These are phyloP conservation scores for Lymantria monacha DNA, from an alignment of 2,888 invertebrate genomes.

Conservation along the genomic window DNA sequence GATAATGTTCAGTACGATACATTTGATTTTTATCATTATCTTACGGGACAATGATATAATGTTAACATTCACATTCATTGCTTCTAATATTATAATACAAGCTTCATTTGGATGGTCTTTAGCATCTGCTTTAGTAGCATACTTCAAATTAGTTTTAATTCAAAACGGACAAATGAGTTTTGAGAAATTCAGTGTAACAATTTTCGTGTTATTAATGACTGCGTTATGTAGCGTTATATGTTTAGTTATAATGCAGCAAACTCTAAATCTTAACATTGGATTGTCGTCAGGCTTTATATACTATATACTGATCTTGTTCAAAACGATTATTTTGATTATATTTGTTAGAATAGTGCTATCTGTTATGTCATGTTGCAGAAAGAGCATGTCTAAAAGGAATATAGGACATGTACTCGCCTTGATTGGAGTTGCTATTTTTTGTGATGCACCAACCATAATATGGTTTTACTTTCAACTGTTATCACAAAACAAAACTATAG, in stretches of 20 bases:
- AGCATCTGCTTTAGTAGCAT: conserved; percentile 23
- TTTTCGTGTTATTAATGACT: conserved; percentile 16
- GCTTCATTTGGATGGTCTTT: conserved; percentile 26
- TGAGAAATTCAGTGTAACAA: conserved; percentile 21
- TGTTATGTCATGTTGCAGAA: conserved; percentile 20
- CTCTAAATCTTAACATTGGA: too few relatives aligned
- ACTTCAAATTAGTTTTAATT: conserved; percentile 27
- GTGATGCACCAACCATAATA: conserved; percentile 13
- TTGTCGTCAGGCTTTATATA: background rate
- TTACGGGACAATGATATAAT: background rate
- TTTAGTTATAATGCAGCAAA: background rate
- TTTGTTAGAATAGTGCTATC: conserved; percentile 8
- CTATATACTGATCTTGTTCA: conserved; percentile 4
- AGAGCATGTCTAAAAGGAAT: conserved; percentile 11
- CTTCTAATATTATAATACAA: conserved; percentile 6
- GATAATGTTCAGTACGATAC: conserved; percentile 27
- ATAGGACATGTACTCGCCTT: conserved; percentile 11
- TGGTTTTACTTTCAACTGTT: conserved; percentile 2
- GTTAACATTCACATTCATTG: background rate
- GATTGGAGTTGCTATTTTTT: conserved; percentile 20
- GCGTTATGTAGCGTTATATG: conserved; percentile 1
- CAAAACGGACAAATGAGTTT: conserved; percentile 12
- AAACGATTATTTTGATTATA: conserved; percentile 9
- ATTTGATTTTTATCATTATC: conserved; percentile 7
- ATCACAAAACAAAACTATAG: background rate